Conservation (phyloP, 2,888 invertebrate genomes). For the Mythimna ferrago region DNA sequence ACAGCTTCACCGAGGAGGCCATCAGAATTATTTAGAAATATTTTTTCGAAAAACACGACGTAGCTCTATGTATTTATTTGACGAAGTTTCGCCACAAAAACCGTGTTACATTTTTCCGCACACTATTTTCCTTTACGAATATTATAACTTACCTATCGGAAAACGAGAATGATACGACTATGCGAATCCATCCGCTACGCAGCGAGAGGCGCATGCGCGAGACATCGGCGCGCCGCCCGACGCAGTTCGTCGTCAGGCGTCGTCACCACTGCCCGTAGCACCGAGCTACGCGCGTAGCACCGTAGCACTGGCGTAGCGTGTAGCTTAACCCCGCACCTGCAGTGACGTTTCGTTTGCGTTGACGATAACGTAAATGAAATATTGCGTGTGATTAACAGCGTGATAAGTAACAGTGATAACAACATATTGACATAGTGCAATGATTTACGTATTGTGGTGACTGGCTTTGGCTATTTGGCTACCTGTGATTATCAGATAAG, state of each 20-base stretch:
- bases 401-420: constrained; percentile 59
- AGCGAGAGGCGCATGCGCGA: constrained; percentile 81
- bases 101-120: constrained; percentile 33
- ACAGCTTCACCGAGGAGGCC: constrained; percentile 6
- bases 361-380: constrained; percentile 53
- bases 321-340: constrained; percentile 75
- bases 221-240: constrained; percentile 73
- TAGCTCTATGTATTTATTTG: constrained; percentile 19
- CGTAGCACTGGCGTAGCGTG: constrained; percentile 71
- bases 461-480: constrained; percentile 64
- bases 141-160: constrained; percentile 80
- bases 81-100: constrained; percentile 24
- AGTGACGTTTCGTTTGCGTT: constrained; percentile 76
- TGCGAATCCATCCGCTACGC: constrained; percentile 69
- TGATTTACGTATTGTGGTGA: constrained; percentile 62
- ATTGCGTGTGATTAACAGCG: constrained; percentile 54
- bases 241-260: constrained; percentile 81
- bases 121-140: constrained; percentile 66
- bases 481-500: constrained; percentile 66
- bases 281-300: constrained; percentile 70
- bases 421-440: constrained; percentile 60
- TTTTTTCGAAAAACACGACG: constrained; percentile 1
- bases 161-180: constrained; percentile 69
- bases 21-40: constrained; percentile 4
- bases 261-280: constrained; percentile 71